phyloP scores from a whole-genome alignment of 2,113 vertebrate species.

The rabbit (Oryctolagus cuniculus) region DNA sequence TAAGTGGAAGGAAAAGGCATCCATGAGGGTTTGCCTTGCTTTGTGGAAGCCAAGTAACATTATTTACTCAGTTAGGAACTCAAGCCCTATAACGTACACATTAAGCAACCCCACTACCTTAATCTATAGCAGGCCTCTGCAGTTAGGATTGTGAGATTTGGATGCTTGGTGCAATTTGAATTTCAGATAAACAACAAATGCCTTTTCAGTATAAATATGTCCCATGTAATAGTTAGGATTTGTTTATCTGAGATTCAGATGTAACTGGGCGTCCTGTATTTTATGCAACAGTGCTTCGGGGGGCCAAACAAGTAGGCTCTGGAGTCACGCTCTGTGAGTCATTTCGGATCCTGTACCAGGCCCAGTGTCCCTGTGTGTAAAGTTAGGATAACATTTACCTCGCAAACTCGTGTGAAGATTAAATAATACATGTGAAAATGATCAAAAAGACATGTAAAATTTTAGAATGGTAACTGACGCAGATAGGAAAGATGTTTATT shows the following conservation, averaged over 20 bases:
- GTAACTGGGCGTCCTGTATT: background rate
- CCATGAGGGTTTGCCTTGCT: background rate
- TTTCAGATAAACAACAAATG: conserved; percentile 66
- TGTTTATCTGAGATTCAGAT: conserved; percentile 59
- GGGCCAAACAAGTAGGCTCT: background rate
- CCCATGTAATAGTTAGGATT: conserved; percentile 22
- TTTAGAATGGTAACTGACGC: background rate
- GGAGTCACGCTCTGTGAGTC: background rate
- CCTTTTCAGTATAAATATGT: conserved; percentile 56
- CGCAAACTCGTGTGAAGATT: background rate
- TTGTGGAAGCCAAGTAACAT: background rate
- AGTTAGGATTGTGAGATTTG: conserved; percentile 40
- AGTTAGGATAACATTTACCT: conserved; percentile 8
- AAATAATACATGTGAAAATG: conserved; percentile 38
- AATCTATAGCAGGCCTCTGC: conserved; percentile 1
- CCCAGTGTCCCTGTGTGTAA: conserved; percentile 1
- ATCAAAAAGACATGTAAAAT: too few relatives aligned
- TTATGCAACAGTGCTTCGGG: background rate
- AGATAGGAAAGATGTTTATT: background rate
- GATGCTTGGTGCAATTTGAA: conserved; percentile 49
- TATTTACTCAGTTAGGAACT: conserved; percentile 35
- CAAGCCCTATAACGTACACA: conserved; percentile 5
- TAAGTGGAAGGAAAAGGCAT: conserved; percentile 66
- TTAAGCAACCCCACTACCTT: background rate
- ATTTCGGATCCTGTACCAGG: too few relatives aligned